These are phyloP conservation scores for Desoria tigrina DNA, from an alignment of 2,888 invertebrate species.

Conservation along the genomic window DNA sequence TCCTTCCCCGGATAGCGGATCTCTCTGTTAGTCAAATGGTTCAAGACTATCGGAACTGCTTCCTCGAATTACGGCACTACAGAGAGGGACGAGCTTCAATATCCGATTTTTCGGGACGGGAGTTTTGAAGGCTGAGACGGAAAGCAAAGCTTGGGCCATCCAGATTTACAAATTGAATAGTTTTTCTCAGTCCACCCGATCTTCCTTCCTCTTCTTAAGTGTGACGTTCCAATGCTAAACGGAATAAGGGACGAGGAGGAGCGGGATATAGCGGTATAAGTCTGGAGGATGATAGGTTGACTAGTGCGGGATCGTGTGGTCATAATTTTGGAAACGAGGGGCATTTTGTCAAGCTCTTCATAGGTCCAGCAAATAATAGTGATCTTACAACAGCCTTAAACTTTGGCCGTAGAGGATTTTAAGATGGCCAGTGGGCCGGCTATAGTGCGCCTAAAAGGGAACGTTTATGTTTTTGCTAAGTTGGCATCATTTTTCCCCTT, in stretches of 20 bases:
- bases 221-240: background rate
- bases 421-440: background rate
- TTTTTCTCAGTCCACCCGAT: background rate
- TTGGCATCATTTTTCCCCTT: slow-evolving; percentile 35
- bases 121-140: no score
- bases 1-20: no score
- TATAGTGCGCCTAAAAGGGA: slow-evolving; percentile 5
- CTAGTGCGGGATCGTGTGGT: slow-evolving; percentile 19
- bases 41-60: no score
- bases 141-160: no score
- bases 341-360: slow-evolving; percentile 20
- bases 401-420: background rate
- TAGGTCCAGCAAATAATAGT: no score
- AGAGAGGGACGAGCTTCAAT: no score
- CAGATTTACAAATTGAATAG: no score
- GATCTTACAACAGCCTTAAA: no score
- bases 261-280: background rate
- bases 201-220: background rate
- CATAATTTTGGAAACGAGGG: slow-evolving; percentile 21
- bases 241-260: slow-evolving; percentile 9
- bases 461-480: slow-evolving; percentile 31
- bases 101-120: no score
- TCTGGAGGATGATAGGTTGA: slow-evolving; percentile 11
- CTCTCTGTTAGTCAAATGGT: no score
- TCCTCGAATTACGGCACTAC: no score